Conservation (phyloP, 1,140 invertebrate genomes). For the Diplogasteroides magnus region DNA sequence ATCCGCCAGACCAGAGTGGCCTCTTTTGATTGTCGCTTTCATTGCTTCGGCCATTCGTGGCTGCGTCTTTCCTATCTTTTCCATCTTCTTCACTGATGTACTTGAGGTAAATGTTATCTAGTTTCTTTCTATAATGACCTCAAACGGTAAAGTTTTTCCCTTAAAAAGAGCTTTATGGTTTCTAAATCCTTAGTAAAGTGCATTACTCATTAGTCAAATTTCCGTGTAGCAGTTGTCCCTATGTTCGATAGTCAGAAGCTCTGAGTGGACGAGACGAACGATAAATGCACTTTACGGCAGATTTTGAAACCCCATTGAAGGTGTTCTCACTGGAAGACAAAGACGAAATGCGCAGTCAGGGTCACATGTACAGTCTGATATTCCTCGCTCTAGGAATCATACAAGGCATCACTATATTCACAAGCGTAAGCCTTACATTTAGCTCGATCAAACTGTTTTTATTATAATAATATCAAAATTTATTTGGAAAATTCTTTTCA, state of each 20-base stretch:
- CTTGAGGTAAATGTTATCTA: slow-evolving; percentile 21
- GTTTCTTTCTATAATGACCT: background rate
- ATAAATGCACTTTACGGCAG: too few relatives aligned
- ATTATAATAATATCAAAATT: background rate
- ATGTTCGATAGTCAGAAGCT: too few relatives aligned
- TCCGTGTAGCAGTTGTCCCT: too few relatives aligned
- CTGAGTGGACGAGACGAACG: too few relatives aligned
- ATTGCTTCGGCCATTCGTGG: slow-evolving; percentile 31
- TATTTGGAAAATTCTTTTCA: slow-evolving; percentile 5
- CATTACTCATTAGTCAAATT: too few relatives aligned
- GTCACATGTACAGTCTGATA: slow-evolving; percentile 47
- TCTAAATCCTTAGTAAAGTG: too few relatives aligned
- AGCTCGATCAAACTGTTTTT: background rate
- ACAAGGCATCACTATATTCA: slow-evolving; percentile 28
- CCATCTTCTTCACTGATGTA: slow-evolving; percentile 38
- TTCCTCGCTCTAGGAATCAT: slow-evolving; percentile 35
- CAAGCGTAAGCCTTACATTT: slow-evolving; percentile 18
- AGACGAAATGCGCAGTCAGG: slow-evolving; percentile 34
- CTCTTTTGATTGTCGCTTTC: slow-evolving; percentile 21
- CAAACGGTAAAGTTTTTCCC: too few relatives aligned
- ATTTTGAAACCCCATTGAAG: slow-evolving; percentile 12
- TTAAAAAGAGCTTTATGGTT: too few relatives aligned
- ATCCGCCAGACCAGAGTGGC: slow-evolving; percentile 35
- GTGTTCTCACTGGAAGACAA: slow-evolving; percentile 33
- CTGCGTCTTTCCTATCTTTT: slow-evolving; percentile 37